phyloP scores from a whole-genome alignment of 2,797 vertebrate species.

The Malacoctenus gilli region DNA sequence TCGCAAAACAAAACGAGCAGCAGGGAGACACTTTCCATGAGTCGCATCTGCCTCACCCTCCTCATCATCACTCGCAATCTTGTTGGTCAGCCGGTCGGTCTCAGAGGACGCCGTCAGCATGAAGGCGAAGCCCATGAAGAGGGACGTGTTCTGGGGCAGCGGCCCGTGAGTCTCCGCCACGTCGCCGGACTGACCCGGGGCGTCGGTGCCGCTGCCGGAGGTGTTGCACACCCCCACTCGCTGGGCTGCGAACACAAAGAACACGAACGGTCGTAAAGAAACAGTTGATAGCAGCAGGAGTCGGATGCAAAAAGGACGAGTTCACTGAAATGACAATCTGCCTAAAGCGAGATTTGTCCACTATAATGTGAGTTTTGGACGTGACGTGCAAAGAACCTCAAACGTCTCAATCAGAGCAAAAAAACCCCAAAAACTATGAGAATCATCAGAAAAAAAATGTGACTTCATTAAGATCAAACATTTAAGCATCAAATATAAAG shows the following conservation, averaged over 20 bases:
- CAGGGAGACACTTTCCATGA: background rate
- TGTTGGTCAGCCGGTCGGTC: slow-evolving; percentile 83
- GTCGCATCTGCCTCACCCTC: slow-evolving; percentile 52
- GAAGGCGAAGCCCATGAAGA: slow-evolving; percentile 96
- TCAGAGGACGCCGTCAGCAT: slow-evolving; percentile 92
- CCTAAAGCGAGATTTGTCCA: background rate
- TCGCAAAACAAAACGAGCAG: background rate
- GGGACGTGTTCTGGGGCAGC: slow-evolving; percentile 87
- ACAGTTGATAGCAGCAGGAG: background rate
- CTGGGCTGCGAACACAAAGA: slow-evolving; percentile 50
- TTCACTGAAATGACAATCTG: slow-evolving; percentile 27
- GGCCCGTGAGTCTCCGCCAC: slow-evolving; percentile 85
- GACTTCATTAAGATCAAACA: background rate
- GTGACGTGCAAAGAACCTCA: too few species aligned
- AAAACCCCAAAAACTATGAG: too few species aligned
- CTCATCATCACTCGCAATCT: slow-evolving; percentile 81
- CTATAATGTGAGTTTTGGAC: too few species aligned
- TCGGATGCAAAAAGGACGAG: background rate
- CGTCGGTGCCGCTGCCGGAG: slow-evolving; percentile 82
- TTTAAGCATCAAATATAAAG: background rate
- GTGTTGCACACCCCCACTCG: slow-evolving; percentile 78
- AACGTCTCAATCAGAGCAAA: too few species aligned
- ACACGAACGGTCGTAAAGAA: background rate
- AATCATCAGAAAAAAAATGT: too few species aligned
- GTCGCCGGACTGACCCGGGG: slow-evolving; percentile 64